Percentiles rank a stretch among this genome's conserved stretches.
Evolutionary conservation across 2,797 vertebrate genomes (phyloP).

Genomic region (Xerus rutilus): DNA sequence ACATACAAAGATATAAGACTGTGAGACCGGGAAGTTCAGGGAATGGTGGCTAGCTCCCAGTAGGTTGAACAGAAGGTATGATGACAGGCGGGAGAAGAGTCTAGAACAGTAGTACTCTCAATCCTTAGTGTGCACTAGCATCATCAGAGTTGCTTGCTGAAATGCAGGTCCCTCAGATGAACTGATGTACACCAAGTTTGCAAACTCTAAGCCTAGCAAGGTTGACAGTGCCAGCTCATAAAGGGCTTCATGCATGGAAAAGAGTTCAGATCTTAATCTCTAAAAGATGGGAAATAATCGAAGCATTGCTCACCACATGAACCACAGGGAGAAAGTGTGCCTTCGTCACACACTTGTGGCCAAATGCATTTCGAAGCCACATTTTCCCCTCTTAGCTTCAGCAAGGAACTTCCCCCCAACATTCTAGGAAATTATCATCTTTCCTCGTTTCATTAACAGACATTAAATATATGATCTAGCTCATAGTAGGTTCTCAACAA

Average conservation of each 20-base stretch:
- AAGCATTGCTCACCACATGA: background rate
- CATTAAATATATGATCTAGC: background rate
- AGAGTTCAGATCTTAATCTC: background rate
- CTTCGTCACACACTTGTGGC: background rate
- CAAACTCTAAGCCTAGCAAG: background rate
- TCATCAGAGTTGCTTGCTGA: background rate
- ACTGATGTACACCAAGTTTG: background rate
- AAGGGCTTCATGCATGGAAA: background rate
- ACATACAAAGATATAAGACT: background rate
- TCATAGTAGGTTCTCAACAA: constrained; percentile 7
- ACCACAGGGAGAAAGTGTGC: background rate
- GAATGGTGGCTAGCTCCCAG: background rate
- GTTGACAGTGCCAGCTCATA: background rate
- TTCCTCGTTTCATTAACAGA: background rate
- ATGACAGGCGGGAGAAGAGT: background rate
- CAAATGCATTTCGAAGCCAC: constrained; percentile 15
- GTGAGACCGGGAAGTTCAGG: background rate
- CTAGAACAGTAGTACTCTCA: background rate
- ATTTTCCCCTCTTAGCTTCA: background rate
- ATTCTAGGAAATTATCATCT: constrained; percentile 36
- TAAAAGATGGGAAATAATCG: background rate
- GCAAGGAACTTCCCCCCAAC: background rate
- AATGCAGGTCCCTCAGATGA: background rate
- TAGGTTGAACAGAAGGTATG: background rate
- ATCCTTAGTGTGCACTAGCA: background rate